A percentile compares a stretch with the other conserved stretches of the same genome.
phyloP scores from a whole-genome alignment of 2,797 vertebrate genomes.

The Poeciliopsis turneri region DNA sequence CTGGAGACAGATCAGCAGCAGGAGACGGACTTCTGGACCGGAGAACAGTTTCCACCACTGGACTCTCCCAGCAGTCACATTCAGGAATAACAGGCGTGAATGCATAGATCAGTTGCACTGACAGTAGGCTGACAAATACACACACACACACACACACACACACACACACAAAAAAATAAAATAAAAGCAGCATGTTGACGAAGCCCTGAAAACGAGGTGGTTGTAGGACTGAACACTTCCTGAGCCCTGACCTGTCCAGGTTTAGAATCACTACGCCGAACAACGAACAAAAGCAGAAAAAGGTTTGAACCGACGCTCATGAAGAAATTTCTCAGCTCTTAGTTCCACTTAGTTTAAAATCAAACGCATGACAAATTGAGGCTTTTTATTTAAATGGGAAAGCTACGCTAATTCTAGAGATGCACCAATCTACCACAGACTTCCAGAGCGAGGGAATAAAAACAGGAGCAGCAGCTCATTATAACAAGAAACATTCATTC shows the following conservation, averaged over 20 bases:
- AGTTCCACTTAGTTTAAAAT: background rate
- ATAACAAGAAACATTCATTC: background rate
- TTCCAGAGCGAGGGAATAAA: background rate
- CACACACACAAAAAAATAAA: background rate
- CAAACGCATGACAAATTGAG: background rate
- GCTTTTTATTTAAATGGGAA: background rate
- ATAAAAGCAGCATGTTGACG: conserved; percentile 1
- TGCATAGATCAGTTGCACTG: conserved; percentile 41
- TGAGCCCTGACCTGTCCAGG: background rate
- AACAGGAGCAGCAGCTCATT: background rate
- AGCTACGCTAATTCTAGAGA: background rate
- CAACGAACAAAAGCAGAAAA: background rate
- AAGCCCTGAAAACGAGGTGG: conserved; percentile 1
- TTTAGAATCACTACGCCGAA: background rate
- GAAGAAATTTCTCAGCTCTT: background rate
- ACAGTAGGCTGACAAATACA: conserved; percentile 19
- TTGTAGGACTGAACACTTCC: background rate
- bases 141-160: background rate
- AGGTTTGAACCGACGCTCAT: background rate
- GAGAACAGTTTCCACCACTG: background rate
- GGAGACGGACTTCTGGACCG: background rate
- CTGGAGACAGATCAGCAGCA: background rate
- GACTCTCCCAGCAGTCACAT: background rate
- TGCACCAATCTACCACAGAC: background rate
- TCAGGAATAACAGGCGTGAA: background rate